phyloP scores from a whole-genome alignment of 2,113 vertebrate species.

The Anser brachyrhynchus region DNA sequence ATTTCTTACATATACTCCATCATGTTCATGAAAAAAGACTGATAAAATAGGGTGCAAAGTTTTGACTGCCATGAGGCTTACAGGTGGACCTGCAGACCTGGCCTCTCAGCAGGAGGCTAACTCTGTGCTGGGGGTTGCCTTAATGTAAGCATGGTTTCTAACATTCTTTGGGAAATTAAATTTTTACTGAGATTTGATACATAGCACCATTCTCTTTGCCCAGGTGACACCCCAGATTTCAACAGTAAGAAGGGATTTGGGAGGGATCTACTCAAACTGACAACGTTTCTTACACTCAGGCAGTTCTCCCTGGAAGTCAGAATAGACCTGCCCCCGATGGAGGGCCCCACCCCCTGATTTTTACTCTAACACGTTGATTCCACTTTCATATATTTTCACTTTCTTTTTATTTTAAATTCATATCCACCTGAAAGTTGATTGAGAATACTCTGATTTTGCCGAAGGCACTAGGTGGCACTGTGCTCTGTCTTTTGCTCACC shows the following conservation, averaged over 20 bases:
- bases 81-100: neutral
- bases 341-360: neutral
- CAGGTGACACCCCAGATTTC: neutral
- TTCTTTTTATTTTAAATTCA: neutral
- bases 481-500: constrained; percentile 19
- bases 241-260: neutral
- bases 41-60: neutral
- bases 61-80: neutral
- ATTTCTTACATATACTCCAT: accelerated
- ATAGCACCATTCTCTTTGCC: neutral
- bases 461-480: constrained; percentile 57
- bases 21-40: neutral
- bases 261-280: neutral
- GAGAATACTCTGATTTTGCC: neutral
- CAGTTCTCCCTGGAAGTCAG: neutral
- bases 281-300: neutral
- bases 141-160: neutral
- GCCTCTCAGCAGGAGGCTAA: neutral
- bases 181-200: neutral
- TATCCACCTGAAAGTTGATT: accelerated
- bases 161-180: neutral
- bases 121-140: neutral
- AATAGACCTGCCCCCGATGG: neutral
- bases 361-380: neutral
- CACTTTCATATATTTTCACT: neutral